Conservation (phyloP, 2,888 invertebrate genomes). For the Hybos culiciformis region DNA sequence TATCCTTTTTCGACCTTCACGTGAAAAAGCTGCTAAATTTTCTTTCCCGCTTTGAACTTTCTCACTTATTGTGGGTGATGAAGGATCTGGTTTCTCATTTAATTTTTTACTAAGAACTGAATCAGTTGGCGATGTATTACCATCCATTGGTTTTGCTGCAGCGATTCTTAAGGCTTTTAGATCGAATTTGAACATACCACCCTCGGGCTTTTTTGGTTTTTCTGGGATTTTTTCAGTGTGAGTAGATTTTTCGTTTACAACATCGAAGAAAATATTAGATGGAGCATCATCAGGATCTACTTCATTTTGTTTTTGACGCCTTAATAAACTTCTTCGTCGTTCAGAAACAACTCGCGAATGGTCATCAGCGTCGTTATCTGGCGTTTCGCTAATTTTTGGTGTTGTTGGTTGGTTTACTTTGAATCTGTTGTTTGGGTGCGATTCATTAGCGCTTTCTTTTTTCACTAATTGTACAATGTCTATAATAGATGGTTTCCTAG, state of each 20-base stretch:
- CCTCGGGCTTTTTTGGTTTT: conserved; percentile 22
- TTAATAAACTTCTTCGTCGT: conserved; percentile 27
- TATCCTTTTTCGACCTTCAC: conserved; percentile 30
- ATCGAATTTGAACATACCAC: conserved; percentile 31
- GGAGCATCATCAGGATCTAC: not conserved
- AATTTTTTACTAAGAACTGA: conserved; percentile 4
- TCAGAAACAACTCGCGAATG: conserved; percentile 30
- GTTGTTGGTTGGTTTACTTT: conserved; percentile 15
- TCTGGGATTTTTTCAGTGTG: conserved; percentile 14
- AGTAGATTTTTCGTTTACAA: conserved; percentile 40
- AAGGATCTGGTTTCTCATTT: not conserved
- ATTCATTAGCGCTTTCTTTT: conserved; percentile 22
- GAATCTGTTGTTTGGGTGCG: conserved; percentile 26
- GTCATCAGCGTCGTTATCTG: conserved; percentile 28
- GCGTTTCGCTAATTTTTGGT: not conserved
- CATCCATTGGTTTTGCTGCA: not conserved
- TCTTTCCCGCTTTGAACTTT: conserved; percentile 13
- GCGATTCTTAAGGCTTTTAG: conserved; percentile 19
- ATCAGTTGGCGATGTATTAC: not conserved
- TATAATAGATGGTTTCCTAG: conserved; percentile 30
- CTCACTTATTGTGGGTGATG: not conserved
- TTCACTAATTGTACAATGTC: conserved; percentile 32
- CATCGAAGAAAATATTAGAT: conserved; percentile 24
- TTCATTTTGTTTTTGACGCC: conserved; percentile 16
- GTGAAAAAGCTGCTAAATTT: conserved; percentile 24